phyloP scores from a whole-genome alignment of 2,888 invertebrate genomes.

The Epicampocera succincta region DNA sequence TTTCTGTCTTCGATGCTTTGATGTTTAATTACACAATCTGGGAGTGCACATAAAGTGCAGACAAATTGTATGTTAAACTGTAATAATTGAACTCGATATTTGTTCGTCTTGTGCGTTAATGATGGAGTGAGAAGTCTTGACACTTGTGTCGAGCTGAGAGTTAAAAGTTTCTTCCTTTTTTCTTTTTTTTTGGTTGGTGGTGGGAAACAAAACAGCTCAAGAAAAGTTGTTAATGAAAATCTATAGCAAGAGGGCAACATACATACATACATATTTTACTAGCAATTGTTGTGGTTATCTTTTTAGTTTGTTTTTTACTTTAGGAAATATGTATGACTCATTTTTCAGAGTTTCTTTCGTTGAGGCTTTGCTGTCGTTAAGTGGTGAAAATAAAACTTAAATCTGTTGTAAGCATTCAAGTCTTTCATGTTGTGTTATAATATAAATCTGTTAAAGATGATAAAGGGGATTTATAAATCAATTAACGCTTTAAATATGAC shows the following conservation, averaged over 20 bases:
- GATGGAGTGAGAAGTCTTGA: slow-evolving; percentile 21
- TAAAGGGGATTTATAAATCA: no score
- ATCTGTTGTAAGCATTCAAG: no score
- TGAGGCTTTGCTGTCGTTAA: no score
- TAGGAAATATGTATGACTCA: no score
- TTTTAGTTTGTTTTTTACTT: background rate
- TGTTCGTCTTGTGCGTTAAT: slow-evolving; percentile 41
- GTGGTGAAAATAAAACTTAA: no score
- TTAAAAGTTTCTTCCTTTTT: background rate
- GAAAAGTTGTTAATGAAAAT: slow-evolving; percentile 15
- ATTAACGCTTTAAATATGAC: no score
- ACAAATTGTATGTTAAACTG: slow-evolving; percentile 49
- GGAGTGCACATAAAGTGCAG: slow-evolving; percentile 2
- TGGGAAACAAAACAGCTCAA: background rate
- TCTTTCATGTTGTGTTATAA: no score
- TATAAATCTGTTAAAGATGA: no score
- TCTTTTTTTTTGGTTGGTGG: no score
- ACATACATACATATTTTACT: background rate
- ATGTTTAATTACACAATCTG: slow-evolving; percentile 51
- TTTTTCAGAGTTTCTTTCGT: no score
- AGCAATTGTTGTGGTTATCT: background rate
- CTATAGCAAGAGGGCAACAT: background rate
- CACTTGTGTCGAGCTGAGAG: background rate
- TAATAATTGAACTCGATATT: slow-evolving; percentile 31
- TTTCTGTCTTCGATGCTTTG: slow-evolving; percentile 54